Percentiles rank a stretch among this genome's conserved stretches.
Conservation (phyloP, 2,797 vertebrate species). For the Threskiornis aethiopicus region DNA sequence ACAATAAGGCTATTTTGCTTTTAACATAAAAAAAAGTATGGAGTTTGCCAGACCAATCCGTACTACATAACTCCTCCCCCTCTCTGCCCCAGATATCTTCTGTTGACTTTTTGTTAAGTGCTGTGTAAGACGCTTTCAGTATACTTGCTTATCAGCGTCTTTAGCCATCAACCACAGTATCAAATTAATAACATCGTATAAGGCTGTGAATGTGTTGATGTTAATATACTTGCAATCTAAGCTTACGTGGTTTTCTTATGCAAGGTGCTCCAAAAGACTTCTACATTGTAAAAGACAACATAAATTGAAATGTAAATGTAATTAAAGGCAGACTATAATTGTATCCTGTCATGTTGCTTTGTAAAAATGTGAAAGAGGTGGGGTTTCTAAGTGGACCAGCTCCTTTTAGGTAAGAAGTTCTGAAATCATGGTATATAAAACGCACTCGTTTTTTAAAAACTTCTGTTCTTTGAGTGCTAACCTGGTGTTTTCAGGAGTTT, state of each 20-base stretch:
- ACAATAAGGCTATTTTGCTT: neutral
- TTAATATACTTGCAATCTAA: neutral
- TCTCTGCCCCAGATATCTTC: neutral
- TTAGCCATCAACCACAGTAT: neutral
- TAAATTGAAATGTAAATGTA: neutral
- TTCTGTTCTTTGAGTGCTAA: neutral
- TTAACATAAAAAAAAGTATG: neutral
- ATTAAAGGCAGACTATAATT: neutral
- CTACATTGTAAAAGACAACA: neutral
- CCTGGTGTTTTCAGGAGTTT: neutral
- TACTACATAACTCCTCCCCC: neutral
- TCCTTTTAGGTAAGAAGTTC: neutral
- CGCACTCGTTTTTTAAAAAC: neutral
- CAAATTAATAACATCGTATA: neutral
- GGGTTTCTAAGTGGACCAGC: neutral
- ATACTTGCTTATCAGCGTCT: neutral
- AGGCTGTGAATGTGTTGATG: neutral
- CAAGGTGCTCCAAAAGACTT: neutral
- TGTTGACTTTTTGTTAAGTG: neutral
- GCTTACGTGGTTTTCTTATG: neutral
- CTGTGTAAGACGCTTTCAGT: rapidly evolving
- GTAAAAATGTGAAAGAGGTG: neutral
- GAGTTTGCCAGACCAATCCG: neutral
- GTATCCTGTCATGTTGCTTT: neutral
- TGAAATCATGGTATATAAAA: neutral